A percentile compares a stretch with the other conserved stretches of the same genome.
Conservation (phyloP, 92 coral and sea anemone genomes). For the Parazoanthus swiftii region DNA sequence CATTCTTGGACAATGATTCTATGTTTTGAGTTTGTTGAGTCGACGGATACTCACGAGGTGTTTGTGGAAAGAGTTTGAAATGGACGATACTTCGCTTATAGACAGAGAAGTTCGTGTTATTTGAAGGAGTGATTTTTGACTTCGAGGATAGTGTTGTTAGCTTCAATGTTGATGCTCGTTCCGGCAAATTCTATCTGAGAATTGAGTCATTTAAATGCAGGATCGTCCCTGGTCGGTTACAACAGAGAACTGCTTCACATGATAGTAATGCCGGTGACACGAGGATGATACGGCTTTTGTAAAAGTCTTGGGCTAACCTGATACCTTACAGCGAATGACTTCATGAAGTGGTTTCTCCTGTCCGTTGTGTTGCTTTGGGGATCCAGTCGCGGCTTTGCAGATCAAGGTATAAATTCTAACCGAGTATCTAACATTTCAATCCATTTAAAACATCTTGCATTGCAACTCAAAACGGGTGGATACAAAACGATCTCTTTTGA, state of each 20-base stretch:
- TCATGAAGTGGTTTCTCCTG: conserved; percentile 30
- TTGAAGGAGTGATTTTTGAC: not conserved
- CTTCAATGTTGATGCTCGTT: not conserved
- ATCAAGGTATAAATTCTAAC: not conserved
- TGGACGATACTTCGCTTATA: not conserved
- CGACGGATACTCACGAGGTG: not conserved
- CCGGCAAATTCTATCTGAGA: not conserved
- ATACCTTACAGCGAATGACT: not conserved
- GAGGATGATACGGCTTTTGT: not conserved
- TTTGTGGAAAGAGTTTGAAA: not conserved
- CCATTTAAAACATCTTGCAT: not conserved
- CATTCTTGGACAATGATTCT: not conserved
- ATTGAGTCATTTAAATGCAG: not conserved
- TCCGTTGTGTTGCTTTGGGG: conserved; percentile 12
- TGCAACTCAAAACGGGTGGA: not conserved
- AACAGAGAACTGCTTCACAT: not conserved
- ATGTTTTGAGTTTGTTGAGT: not conserved
- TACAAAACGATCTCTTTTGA: not conserved
- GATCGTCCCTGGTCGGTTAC: not conserved
- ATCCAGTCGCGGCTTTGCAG: not conserved
- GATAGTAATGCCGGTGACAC: not conserved
- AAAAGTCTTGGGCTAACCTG: not conserved
- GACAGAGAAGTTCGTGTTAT: not conserved
- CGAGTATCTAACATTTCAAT: not conserved
- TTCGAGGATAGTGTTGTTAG: not conserved